A percentile compares a stretch with the other conserved stretches of the same genome.
Conservation (phyloP, 1,140 invertebrate genomes). For the Phenacoccus solenopsis region DNA sequence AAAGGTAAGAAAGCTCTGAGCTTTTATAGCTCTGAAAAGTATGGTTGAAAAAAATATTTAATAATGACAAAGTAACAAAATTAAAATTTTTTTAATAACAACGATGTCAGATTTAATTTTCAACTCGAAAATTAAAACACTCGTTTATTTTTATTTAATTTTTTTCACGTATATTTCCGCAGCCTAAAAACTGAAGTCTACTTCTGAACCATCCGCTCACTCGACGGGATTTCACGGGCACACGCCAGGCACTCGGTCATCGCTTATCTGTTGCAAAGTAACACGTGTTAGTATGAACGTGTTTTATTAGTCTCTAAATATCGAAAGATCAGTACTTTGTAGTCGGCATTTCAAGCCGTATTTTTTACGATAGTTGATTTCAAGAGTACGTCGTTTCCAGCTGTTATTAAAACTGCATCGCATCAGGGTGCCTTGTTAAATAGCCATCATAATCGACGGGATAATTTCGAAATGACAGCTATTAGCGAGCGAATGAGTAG, state of each 20-base stretch:
- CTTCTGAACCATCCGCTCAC: too few species aligned
- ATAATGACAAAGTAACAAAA: too few species aligned
- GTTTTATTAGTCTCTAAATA: background rate
- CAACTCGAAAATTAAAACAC: too few species aligned
- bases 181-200: too few species aligned
- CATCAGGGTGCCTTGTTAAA: background rate
- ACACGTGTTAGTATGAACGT: background rate
- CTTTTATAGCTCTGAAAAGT: too few species aligned
- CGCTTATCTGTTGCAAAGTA: background rate
- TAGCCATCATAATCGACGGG: background rate
- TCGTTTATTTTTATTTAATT: too few species aligned
- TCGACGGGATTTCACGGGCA: background rate
- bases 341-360: background rate
- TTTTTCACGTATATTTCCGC: too few species aligned
- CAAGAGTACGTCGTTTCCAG: background rate
- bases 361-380: background rate
- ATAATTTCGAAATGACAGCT: background rate
- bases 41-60: too few species aligned
- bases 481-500: background rate
- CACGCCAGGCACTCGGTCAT: background rate
- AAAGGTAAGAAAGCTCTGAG: too few species aligned
- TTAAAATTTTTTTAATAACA: too few species aligned
- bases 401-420: background rate
- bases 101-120: too few species aligned
- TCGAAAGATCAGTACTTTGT: background rate